Conservation (phyloP, 2,113 vertebrate species). For the Nycticorax nycticorax region DNA sequence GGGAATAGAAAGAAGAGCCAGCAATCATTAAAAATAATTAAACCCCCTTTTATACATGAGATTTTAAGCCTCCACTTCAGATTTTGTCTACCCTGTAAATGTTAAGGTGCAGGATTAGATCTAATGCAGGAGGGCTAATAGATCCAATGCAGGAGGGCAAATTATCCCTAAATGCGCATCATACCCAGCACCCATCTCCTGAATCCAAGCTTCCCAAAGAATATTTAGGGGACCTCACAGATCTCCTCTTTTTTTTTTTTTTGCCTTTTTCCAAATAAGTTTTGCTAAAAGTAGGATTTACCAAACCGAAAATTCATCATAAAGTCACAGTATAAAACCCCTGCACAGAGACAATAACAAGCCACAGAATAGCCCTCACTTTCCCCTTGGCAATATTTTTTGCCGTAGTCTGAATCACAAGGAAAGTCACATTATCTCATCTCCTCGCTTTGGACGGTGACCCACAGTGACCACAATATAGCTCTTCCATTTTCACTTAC, state of each 20-base stretch:
- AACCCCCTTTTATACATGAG: neutral
- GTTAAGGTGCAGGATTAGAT: neutral
- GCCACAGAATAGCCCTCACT: neutral
- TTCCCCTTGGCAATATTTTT: neutral
- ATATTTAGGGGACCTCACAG: neutral
- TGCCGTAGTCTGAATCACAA: neutral
- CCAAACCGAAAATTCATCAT: neutral
- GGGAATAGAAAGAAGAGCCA: neutral
- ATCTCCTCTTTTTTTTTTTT: neutral
- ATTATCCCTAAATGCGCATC: neutral
- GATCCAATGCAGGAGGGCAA: neutral
- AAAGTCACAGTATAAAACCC: neutral
- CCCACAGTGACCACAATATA: neutral
- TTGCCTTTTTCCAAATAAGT: neutral
- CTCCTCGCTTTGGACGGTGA: neutral
- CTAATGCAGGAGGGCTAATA: neutral
- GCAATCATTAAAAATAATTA: neutral
- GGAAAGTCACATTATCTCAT: neutral
- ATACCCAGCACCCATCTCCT: neutral
- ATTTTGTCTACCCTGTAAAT: neutral
- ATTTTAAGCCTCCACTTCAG: neutral
- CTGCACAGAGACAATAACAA: neutral
- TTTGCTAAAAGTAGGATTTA: neutral
- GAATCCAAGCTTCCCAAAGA: neutral
- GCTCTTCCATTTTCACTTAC: slow-evolving; percentile 5